Evolutionary conservation across 37 sponge, comb jelly and placozoan species (phyloP), one percentile per base, ranked within the genome.

Genomic region (Ephydatia muelleri): DNA sequence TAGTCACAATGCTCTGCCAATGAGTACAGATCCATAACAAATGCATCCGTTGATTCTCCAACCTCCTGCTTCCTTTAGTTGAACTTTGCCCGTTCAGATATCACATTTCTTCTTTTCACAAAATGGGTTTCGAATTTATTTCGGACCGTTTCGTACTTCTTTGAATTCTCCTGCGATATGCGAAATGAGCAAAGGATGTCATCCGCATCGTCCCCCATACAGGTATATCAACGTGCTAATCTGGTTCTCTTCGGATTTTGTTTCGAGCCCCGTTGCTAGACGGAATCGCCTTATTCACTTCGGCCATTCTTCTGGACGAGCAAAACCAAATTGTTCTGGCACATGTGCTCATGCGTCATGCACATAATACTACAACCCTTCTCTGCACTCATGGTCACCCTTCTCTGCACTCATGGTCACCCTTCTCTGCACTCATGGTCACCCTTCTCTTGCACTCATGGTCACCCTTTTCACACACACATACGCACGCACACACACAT

Each of bases 91-190:
- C 5, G 74, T 78, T 78, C 67, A 28, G 37, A 78, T 49, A 78
- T 78, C 34, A 78, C 67, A 28, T 78, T 78, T 49, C 65, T 38
- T n/a, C 32, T 65, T 38, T 43, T 78, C 34, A 65, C 65, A 27
- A 38, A 78, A 27, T 78, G 3, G n/a, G 33, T 28, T 49, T 78
- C 57, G 40, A 78, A 78, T 27, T 43, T 49, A 31, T 22, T 22
- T 27, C 31, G 33, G 67, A 78, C 80, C 38, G 57, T 49, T 21
- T 49, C 80, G 26, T 78, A 78, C 67, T 78, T 78, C 80, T 78
- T 78, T 27, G 30, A 33, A 22, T 78, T 47, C 23, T 78, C 30
- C 33, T 73, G 37, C 22, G 74, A 29, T n/a, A 73, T 23, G 36
- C 74, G 37, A 73, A 73, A 73, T 30, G 74, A 73, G 36, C 37